Evolutionary conservation across 2,797 vertebrate species (phyloP).

Genomic region (Apodemus agrarius): DNA sequence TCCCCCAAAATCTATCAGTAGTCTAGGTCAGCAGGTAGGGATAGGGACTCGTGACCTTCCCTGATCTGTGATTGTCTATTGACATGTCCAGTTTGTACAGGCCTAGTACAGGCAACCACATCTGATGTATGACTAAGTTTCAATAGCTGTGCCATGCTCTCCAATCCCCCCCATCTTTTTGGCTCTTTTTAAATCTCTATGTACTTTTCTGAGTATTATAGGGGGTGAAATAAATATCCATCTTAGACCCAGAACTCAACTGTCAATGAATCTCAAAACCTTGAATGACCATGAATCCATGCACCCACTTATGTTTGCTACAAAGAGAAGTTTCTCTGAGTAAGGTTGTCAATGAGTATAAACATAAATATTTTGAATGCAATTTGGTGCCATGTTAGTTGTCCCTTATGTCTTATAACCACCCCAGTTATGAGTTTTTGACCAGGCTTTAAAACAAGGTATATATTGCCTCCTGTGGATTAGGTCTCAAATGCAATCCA

Average conservation of each 20-base stretch:
- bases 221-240: neutral
- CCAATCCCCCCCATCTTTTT: no score
- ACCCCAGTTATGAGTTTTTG: neutral
- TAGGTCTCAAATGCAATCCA: neutral
- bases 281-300: no score
- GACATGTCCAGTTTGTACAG: neutral
- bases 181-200: no score
- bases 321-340: neutral
- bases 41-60: neutral
- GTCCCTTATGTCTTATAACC: neutral
- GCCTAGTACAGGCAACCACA: neutral
- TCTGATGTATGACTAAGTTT: neutral
- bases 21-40: neutral
- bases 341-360: neutral
- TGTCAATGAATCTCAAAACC: neutral
- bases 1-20: neutral
- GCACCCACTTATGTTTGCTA: no score
- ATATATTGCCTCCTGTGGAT: neutral
- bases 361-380: neutral
- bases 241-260: neutral
- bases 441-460: no score
- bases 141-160: neutral
- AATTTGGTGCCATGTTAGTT: neutral
- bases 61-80: neutral
- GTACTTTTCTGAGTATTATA: neutral